Percentiles rank a stretch among this genome's conserved stretches.
phyloP scores from a whole-genome alignment of 2,888 invertebrate genomes.

The Chorisops tibialis region DNA sequence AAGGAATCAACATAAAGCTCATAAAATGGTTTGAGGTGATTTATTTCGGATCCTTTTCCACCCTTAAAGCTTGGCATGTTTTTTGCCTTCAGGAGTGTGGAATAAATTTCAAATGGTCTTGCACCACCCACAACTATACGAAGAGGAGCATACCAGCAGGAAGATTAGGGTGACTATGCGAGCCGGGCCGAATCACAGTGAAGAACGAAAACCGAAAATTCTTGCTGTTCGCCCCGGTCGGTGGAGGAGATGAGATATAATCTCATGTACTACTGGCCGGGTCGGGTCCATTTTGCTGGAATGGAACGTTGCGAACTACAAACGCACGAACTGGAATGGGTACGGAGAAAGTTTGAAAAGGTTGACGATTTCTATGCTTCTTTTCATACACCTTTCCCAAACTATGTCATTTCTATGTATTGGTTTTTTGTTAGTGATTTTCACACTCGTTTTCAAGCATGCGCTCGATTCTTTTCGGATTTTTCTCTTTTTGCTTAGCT shows the following conservation, averaged over 20 bases:
- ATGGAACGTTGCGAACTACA: not conserved
- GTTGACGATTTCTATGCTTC: conserved; percentile 19
- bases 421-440: conserved; percentile 6
- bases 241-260: not conserved
- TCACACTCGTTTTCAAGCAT: no score
- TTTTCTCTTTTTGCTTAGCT: no score
- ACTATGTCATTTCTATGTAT: not conserved
- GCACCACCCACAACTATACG: conserved; percentile 3
- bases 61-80: conserved; percentile 3
- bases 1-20: not conserved
- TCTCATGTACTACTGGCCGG: conserved; percentile 5
- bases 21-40: not conserved
- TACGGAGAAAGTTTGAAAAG: conserved; percentile 2
- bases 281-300: conserved; percentile 10
- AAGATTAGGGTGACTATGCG: not conserved
- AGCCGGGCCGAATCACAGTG: not conserved
- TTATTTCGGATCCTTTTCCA: conserved; percentile 13
- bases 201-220: conserved; percentile 17
- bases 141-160: not conserved
- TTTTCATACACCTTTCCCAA: not conserved
- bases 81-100: no score
- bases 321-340: not conserved
- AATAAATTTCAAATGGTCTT: conserved; percentile 1
- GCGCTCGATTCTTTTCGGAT: no score
- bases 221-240: not conserved